phyloP scores from a whole-genome alignment of 2,888 invertebrate genomes.

The Ferdinandea cuprea region DNA sequence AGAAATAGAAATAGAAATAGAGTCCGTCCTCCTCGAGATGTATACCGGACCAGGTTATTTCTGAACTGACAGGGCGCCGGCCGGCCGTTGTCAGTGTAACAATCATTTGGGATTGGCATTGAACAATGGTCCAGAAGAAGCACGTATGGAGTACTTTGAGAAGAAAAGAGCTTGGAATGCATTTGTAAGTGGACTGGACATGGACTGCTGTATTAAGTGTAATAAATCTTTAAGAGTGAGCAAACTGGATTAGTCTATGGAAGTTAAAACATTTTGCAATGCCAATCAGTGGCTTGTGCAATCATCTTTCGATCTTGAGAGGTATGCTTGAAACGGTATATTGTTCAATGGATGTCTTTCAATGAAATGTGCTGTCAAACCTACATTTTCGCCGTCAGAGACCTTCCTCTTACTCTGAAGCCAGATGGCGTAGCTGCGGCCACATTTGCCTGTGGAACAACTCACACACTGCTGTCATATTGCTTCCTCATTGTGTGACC shows the following conservation, averaged over 20 bases:
- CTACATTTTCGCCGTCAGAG: too few species aligned
- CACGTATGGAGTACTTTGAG: not conserved
- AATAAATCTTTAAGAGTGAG: not conserved
- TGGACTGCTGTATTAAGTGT: not conserved
- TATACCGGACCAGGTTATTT: conserved; percentile 9
- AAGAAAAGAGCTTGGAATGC: conserved; percentile 23
- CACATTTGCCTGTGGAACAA: too few species aligned
- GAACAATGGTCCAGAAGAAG: conserved; percentile 22
- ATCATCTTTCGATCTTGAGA: not conserved
- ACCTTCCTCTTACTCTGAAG: too few species aligned
- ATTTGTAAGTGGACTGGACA: conserved; percentile 5
- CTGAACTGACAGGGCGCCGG: conserved; percentile 40
- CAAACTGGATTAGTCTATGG: not conserved
- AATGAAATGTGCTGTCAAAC: too few species aligned
- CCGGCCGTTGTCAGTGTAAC: conserved; percentile 24
- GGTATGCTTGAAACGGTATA: not conserved
- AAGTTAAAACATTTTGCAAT: not conserved
- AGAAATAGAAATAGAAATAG: too few species aligned
- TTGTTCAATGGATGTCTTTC: too few species aligned
- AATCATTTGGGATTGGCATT: conserved; percentile 39
- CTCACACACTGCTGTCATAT: too few species aligned
- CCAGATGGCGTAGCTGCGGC: too few species aligned
- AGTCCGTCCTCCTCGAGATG: conserved; percentile 11
- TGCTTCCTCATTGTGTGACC: too few species aligned
- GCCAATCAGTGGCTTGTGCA: too few species aligned